These are phyloP conservation scores for Piaya cayana DNA, from an alignment of 2,113 vertebrate genomes.

Conservation along the genomic window DNA sequence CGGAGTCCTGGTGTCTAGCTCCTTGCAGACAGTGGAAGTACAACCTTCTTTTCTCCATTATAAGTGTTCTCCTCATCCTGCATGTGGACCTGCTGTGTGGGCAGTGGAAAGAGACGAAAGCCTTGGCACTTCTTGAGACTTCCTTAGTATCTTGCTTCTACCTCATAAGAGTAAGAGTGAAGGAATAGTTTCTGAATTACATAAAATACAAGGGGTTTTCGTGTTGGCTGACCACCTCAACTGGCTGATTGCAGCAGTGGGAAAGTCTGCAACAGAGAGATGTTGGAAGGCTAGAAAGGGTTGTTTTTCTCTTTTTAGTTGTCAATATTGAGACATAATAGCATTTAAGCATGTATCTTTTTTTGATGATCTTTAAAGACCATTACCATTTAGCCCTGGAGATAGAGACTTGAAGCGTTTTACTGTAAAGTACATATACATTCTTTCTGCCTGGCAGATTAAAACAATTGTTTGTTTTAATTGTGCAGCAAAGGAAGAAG, in stretches of 20 bases:
- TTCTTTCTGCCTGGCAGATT: background rate
- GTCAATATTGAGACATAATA: background rate
- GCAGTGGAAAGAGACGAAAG: background rate
- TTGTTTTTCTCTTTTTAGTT: background rate
- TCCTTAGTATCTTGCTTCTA: background rate
- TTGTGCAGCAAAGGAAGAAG: background rate
- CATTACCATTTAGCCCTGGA: background rate
- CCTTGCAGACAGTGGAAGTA: background rate
- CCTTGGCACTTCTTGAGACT: background rate
- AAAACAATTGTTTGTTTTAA: background rate
- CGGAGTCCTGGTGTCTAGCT: background rate
- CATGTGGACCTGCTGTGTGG: background rate
- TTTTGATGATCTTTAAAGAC: background rate
- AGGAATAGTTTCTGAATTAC: background rate
- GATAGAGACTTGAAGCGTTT: background rate
- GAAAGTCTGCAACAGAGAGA: background rate
- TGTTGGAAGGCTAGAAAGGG: background rate
- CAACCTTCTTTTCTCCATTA: background rate
- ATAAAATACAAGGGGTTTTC: background rate
- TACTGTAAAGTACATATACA: background rate
- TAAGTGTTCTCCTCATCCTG: fast-evolving
- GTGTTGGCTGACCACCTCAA: background rate
- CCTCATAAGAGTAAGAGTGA: background rate
- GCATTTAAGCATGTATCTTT: background rate
- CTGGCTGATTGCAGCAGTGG: background rate